phyloP scores from a whole-genome alignment of 1,140 invertebrate genomes.

The Drosophila parabipectinata region DNA sequence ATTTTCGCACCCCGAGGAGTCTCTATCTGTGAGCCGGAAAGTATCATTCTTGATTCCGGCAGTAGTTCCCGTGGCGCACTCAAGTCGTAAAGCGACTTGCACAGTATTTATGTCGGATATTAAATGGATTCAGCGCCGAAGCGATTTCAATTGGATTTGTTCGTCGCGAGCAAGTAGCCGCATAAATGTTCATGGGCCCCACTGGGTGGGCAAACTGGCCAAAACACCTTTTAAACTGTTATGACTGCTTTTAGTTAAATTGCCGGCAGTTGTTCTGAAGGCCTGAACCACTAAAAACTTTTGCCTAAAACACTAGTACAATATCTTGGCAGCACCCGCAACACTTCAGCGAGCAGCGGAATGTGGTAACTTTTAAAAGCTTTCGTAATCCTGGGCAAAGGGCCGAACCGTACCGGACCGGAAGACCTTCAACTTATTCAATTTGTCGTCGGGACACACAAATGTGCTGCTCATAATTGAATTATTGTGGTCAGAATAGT shows the following conservation, averaged over 20 bases:
- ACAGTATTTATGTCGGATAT: constrained; percentile 80
- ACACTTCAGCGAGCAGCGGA: constrained; percentile 37
- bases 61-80: constrained; percentile 66
- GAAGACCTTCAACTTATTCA: constrained; percentile 65
- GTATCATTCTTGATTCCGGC: constrained; percentile 39
- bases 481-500: constrained; percentile 40
- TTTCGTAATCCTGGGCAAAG: constrained; percentile 27
- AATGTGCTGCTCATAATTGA: constrained; percentile 56
- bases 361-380: constrained; percentile 50
- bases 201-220: constrained; percentile 1
- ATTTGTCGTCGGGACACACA: constrained; percentile 48
- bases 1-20: not conserved
- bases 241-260: constrained; percentile 77
- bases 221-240: constrained; percentile 72
- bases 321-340: constrained; percentile 58
- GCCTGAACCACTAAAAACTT: constrained; percentile 57
- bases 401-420: constrained; percentile 1
- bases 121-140: constrained; percentile 74
- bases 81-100: constrained; percentile 77
- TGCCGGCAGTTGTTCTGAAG: constrained; percentile 44
- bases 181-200: constrained; percentile 66
- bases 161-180: constrained; percentile 47
- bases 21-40: constrained; percentile 30
- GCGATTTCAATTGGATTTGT: constrained; percentile 78
- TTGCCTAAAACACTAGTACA: constrained; percentile 44